Evolutionary conservation across 2,797 vertebrate genomes (phyloP).

Genomic region (Eremophila alpestris): DNA sequence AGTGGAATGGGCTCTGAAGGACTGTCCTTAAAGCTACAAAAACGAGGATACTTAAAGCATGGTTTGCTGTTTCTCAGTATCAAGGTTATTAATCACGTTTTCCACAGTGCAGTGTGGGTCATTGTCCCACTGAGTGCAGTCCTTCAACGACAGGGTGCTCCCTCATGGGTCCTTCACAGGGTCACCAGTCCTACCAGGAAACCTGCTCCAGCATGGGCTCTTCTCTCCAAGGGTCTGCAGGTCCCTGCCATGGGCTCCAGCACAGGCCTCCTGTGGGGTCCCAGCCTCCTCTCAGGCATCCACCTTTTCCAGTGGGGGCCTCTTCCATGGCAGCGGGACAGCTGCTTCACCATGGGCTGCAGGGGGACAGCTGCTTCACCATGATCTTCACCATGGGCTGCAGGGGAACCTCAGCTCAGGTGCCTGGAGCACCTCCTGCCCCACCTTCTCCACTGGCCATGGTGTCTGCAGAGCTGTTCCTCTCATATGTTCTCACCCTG

Average conservation of each 20-base stretch:
- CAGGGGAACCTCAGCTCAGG: neutral
- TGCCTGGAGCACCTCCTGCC: neutral
- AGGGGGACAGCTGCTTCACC: neutral
- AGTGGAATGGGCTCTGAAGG: neutral
- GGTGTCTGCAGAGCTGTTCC: neutral
- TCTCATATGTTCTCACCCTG: neutral
- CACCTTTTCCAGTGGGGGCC: neutral
- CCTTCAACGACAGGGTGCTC: neutral
- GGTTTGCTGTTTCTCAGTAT: neutral
- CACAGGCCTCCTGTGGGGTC: fast-evolving
- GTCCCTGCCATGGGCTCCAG: neutral
- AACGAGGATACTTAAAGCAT: neutral
- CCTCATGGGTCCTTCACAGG: neutral
- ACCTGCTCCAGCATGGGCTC: neutral
- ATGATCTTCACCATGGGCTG: neutral
- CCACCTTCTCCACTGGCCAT: neutral
- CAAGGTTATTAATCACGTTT: neutral
- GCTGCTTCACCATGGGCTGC: neutral
- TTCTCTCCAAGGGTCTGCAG: neutral
- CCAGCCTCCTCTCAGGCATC: neutral
- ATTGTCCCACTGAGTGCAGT: neutral
- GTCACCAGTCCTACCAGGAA: neutral
- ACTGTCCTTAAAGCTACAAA: neutral
- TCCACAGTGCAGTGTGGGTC: neutral
- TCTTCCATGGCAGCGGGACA: neutral